phyloP scores from a whole-genome alignment of 2,888 invertebrate genomes.

The Catocala nupta region DNA sequence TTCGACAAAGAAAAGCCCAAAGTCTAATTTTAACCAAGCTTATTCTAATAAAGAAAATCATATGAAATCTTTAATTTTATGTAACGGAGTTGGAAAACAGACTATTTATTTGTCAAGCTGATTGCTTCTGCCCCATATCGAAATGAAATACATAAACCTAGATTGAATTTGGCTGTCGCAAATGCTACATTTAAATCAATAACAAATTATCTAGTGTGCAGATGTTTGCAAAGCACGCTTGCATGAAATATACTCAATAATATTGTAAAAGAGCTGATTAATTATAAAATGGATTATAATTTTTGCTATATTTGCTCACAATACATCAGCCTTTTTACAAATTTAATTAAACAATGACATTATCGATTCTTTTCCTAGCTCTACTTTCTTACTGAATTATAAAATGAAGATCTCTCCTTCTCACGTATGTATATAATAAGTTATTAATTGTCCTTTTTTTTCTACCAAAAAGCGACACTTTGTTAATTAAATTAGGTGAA shows the following conservation, averaged over 20 bases:
- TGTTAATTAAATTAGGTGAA: constrained; percentile 18
- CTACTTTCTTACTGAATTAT: neutral
- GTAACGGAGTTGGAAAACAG: no score
- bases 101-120: no score
- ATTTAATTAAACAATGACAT: constrained; percentile 12
- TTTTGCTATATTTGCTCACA: no score
- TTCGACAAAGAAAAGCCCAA: no score
- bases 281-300: no score
- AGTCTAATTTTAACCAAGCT: no score
- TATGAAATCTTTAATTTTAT: no score
- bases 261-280: constrained; percentile 16
- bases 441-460: constrained; percentile 20
- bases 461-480: constrained; percentile 19
- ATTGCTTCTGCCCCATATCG: no score
- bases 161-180: no score
- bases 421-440: neutral
- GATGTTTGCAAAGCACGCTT: constrained; percentile 13
- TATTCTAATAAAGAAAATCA: no score
- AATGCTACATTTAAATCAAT: neutral
- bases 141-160: no score
- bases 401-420: constrained; percentile 3
- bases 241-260: constrained; percentile 8
- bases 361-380: constrained; percentile 1
- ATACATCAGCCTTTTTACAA: constrained; percentile 2
- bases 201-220: neutral